Base-by-base conservation (phyloP, 2,888 invertebrate genomes). In the Ferrisia virgata region DNA sequence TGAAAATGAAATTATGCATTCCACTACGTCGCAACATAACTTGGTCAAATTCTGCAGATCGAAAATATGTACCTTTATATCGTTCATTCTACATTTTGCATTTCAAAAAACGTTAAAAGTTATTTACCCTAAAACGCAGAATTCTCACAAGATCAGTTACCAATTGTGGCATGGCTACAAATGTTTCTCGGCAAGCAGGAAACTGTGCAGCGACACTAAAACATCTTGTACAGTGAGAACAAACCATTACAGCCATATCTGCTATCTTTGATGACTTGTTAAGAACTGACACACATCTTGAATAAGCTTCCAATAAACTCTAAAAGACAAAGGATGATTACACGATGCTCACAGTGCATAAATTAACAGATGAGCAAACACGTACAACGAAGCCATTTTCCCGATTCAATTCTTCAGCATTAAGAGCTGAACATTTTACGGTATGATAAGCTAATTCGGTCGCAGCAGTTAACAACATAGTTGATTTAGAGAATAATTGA, bases 151-250 rank as follows among this genome's bases (percentile, higher is more conserved):
- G 90, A 89, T 99, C 97, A 79, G 93, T 92, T 85, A 97, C 92
- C 40, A 99, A 91, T 87, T 93, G 93, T n/a, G 96, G 94, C 90
- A 97, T 91, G 87, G 94, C 94, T 3, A 96, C 94, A 87, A 98
- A 94, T 86, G 93, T 92, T 87, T 94, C 94, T 86, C 98, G 92
- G 88, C 98, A 99, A 69, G 93, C 94, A 86, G 95, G 93, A 91
- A 99, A 99, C 86, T 94, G 93, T 40, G 98, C 96, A 2, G 99
- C 97, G 3, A 99, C 98, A n/a, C 96, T 94, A 89, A 96, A 96
- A 89, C 98, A 98, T 85, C 93, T 81, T 95, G 86, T 96, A 93
- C 90, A 98, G 94, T 87, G 86, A 33, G 92, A 94, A 88, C 98
- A 98, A 86, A 98, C 97, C 90, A 94, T 93, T 58, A 97, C 97